Percentiles rank a stretch among this genome's conserved stretches.
phyloP scores from a whole-genome alignment of 2,113 vertebrate species.

The Myotis davidii region DNA sequence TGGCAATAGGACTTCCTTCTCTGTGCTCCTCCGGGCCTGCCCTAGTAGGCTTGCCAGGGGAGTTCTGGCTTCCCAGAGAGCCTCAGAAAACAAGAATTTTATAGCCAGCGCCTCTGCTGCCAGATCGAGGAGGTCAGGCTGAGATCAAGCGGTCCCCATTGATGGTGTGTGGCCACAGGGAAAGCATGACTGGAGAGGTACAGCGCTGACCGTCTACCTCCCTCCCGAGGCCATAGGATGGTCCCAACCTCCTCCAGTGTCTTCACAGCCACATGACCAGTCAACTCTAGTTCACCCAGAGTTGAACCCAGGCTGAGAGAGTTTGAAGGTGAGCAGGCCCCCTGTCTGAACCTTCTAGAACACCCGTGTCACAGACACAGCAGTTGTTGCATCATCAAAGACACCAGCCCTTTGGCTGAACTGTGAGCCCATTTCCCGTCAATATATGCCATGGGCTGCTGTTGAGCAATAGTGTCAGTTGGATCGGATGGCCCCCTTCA shows the following conservation, averaged over 20 bases:
- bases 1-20: not conserved
- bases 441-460: slow-evolving; percentile 13
- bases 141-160: not conserved
- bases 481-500: not conserved
- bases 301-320: not conserved
- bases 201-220: fast-evolving
- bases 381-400: slow-evolving; percentile 50
- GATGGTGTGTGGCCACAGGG: not conserved
- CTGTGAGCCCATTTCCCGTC: slow-evolving; percentile 39
- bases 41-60: slow-evolving; percentile 56
- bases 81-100: slow-evolving; percentile 60
- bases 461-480: slow-evolving; percentile 61
- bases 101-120: slow-evolving; percentile 35
- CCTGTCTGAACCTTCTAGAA: not conserved
- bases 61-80: slow-evolving; percentile 70
- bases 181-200: not conserved
- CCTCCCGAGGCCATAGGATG: not conserved
- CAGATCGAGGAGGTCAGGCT: slow-evolving; percentile 11
- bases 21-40: not conserved
- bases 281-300: not conserved
- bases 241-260: not conserved
- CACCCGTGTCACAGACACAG: not conserved
- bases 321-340: not conserved
- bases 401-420: slow-evolving; percentile 71
- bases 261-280: not conserved